Evolutionary conservation across 1,140 invertebrate genomes (phyloP), one percentile per base, ranked within the genome.

Genomic region (Solen grandis): DNA sequence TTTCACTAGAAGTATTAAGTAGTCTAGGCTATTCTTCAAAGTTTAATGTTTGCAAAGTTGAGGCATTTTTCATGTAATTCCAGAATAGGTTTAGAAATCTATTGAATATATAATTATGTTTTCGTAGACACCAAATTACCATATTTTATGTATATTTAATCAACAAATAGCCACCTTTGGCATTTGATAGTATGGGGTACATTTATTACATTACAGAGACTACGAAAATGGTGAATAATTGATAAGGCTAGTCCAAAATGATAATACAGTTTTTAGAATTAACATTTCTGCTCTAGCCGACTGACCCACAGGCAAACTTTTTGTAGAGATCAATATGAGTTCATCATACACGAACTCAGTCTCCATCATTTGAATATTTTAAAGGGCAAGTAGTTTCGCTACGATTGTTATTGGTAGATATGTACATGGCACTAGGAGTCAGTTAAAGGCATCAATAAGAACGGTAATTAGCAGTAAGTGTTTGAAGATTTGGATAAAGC

Each of bases 141-240:
- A 78, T 78, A 78, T 78, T 78, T 78, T 78, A 78, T 78, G 75
- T 78, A 78, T 57, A 78, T 78, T 78, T 78, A 78, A 78, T 78
- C 75, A 78, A 78, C 75, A 78, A 78, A 78, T 78, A 62, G 75
- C 46, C 75, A 78, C 75, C 75, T 60, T 68, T 78, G 65, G 62
- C 62, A 65, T 78, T 68, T 78, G 36, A 57, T 69, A 33, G 46
- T 36, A 54, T 46, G 52, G 33, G 5, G 33, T 54, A 36, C 63
- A 78, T 78, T 78, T 78, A 78, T 78, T 78, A 78, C 55, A 57
- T 78, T 78, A 68, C 54, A 78, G 38, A 36, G 29, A 57, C 33
- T 59, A 57, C 63, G 57, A 69, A 69, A 29, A 14, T 25, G 50
- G 41, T 78, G 75, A 78, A 78, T 78, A 38, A 78, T 78, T 68